Conservation (phyloP, 2,888 invertebrate species). For the Portevinia maculata region DNA sequence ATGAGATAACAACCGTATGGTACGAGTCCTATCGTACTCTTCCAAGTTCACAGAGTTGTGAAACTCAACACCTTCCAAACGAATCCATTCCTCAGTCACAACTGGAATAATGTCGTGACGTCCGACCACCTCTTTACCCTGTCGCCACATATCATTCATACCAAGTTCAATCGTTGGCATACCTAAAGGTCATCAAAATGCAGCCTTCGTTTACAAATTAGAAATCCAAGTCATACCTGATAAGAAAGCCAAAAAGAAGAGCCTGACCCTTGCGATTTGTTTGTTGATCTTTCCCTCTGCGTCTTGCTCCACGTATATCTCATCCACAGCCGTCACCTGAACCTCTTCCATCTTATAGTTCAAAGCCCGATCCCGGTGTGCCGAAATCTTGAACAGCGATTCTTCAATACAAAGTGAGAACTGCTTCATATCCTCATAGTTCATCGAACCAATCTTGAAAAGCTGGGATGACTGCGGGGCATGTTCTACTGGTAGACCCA, state of each 20-base stretch:
- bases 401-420: constrained; percentile 97
- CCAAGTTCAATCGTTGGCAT: constrained; percentile 99
- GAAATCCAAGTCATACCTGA: constrained; percentile 85
- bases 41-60: constrained; percentile 96
- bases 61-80: constrained; percentile 96
- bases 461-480: constrained; percentile 97
- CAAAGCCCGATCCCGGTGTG: constrained; percentile 93
- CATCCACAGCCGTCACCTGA: constrained; percentile 96
- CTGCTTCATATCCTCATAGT: constrained; percentile 94
- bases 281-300: constrained; percentile 91
- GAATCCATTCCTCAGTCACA: constrained; percentile 99
- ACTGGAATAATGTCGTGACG: constrained; percentile 99
- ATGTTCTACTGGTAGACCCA: constrained; percentile 98
- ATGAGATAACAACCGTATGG: constrained; percentile 87
- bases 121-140: constrained; percentile 99
- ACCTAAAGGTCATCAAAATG: constrained; percentile 83
- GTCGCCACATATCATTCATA: constrained; percentile 97
- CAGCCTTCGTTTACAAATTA: too few relatives aligned
- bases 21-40: constrained; percentile 92
- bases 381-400: constrained; percentile 92
- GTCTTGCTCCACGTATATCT: constrained; percentile 94
- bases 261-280: constrained; percentile 96
- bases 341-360: constrained; percentile 98
- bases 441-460: constrained; percentile 96
- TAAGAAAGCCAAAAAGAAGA: constrained; percentile 98